Percentiles rank a stretch among this genome's conserved stretches.
Evolutionary conservation across 2,797 vertebrate genomes (phyloP).

Genomic region (Pogoniulus pusillus): DNA sequence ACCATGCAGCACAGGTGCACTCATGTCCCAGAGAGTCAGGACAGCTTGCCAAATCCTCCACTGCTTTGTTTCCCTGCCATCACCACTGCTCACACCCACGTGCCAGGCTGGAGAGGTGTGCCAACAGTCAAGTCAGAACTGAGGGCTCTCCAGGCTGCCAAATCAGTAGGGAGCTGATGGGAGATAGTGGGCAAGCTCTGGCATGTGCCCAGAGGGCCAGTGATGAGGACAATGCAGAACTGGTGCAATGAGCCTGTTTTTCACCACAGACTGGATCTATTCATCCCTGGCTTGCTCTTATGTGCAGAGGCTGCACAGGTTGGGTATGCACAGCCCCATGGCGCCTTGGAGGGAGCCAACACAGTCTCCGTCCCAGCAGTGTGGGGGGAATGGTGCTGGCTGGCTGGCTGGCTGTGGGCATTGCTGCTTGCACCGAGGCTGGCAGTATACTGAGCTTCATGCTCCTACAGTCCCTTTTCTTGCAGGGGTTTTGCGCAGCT

Average conservation of each 20-base stretch:
- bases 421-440: not conserved
- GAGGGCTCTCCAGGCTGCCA: not conserved
- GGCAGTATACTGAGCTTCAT: not conserved
- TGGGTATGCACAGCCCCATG: fast-evolving
- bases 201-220: fast-evolving
- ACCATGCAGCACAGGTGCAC: not conserved
- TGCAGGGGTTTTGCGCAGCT: not conserved
- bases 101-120: not conserved
- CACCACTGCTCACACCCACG: not conserved
- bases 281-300: not conserved
- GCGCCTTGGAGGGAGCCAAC: not conserved
- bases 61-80: not conserved
- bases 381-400: fast-evolving
- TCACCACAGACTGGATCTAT: fast-evolving
- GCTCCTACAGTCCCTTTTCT: not conserved
- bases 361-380: fast-evolving
- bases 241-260: not conserved
- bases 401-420: fast-evolving
- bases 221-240: not conserved
- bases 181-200: not conserved
- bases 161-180: not conserved
- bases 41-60: not conserved
- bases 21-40: not conserved
- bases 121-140: not conserved
- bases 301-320: not conserved